Base-by-base conservation (phyloP, 2,113 vertebrate species). In the Uropsilus gracilis region DNA sequence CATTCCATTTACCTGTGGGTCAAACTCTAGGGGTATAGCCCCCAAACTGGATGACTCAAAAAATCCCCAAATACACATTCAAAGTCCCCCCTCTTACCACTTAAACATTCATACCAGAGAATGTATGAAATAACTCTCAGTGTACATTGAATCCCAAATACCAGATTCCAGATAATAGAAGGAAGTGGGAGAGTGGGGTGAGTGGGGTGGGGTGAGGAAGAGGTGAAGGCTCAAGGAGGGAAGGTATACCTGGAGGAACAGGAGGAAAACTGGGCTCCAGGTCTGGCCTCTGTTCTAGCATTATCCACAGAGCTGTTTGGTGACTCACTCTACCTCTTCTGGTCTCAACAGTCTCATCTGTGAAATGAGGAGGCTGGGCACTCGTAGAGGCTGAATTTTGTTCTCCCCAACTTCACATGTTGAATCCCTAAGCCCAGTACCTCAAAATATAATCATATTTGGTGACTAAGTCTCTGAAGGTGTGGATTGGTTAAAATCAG, bases 251-350 rank as follows among this genome's bases (percentile, higher is more conserved):
- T 8, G 16, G 84, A 84, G 3, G 37, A 44, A 61, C 6, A 59
- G 39, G 39, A 71, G 24, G 59, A 7, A 32, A 42, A 78, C 24
- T 22, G 34, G 50, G 30, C 28, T 57, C 26, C 16, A 3, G 3
- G 24, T 20, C 42, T 8, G 18, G 18, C 12, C 32, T 22, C 26
- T 4, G 2, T 28, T 8, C 48, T 46, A 55, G 37, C 42, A 61
- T 30, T 16, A 14, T 2, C 0, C 8, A 4, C 34, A 18, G 48
- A 50, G 63, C 26, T 6, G 7, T 6, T 34, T 6, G n/a, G 50
- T 10, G 83, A 24, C 34, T 77, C 18, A 34, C 32, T 24, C 16
- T 3, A n/a, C 17, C 44, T 37, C 55, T 73, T 39, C 34, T 44
- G 83, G n/a, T 18, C 9, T 61, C 61, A 17, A 17, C 3, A 26